Conservation (phyloP, 1,140 invertebrate genomes). For the Drosophila erecta region DNA sequence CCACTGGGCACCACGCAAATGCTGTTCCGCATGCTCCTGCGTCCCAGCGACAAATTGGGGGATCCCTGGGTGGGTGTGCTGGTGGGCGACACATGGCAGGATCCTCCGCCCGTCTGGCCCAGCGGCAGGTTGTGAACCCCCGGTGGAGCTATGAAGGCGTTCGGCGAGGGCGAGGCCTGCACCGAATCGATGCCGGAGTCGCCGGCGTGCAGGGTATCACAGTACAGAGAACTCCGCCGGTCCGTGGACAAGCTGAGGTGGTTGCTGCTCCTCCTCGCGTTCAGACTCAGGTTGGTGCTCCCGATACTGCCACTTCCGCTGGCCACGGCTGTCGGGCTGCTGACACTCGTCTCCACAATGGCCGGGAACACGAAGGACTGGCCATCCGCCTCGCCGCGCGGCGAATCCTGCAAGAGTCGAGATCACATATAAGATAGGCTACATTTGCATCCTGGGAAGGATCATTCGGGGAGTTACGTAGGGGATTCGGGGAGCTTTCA, state of each 20-base stretch:
- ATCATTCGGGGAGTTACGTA: conserved; percentile 4
- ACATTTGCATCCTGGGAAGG: background rate
- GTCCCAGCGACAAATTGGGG: conserved; percentile 83
- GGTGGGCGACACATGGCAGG: conserved; percentile 81
- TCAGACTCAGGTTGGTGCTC: conserved; percentile 38
- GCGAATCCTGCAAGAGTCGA: conserved; percentile 86
- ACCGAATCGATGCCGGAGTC: conserved; percentile 90
- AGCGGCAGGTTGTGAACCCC: conserved; percentile 62
- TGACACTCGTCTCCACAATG: conserved; percentile 85
- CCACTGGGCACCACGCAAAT: conserved; percentile 69
- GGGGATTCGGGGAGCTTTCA: conserved; percentile 18
- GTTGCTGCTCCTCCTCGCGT: conserved; percentile 56
- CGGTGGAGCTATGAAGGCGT: conserved; percentile 84
- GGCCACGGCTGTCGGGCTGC: conserved; percentile 56
- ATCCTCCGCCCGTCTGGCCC: conserved; percentile 66
- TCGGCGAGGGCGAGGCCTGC: conserved; percentile 88
- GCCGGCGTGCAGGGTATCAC: conserved; percentile 83
- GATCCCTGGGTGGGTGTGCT: conserved; percentile 84
- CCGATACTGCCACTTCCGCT: conserved; percentile 37
- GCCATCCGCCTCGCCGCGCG: conserved; percentile 88
- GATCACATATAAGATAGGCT: conserved; percentile 34
- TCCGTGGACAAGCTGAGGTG: conserved; percentile 73
- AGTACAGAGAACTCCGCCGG: conserved; percentile 78
- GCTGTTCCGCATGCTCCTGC: conserved; percentile 70
- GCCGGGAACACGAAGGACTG: conserved; percentile 88